Conservation (phyloP, 2,888 invertebrate genomes). For the Cecidostiba fungosa region DNA sequence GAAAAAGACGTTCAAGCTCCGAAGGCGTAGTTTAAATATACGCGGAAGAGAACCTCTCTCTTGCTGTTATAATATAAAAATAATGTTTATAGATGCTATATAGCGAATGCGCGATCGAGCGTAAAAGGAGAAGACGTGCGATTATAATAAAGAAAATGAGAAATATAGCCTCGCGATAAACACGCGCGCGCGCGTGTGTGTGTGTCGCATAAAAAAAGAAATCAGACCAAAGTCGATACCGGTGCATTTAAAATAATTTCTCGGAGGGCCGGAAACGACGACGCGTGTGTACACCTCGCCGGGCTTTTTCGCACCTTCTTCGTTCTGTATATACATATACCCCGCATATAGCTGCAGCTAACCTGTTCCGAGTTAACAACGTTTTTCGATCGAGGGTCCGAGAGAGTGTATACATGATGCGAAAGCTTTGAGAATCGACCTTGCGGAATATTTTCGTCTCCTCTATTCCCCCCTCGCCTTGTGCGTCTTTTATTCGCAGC, state of each 20-base stretch:
- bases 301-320: constrained; percentile 44
- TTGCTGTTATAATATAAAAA: constrained; percentile 32
- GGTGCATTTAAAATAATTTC: not conserved
- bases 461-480: not conserved
- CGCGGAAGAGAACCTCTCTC: constrained; percentile 36
- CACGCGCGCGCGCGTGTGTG: not conserved
- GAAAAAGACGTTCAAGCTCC: constrained; percentile 47
- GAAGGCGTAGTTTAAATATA: constrained; percentile 51
- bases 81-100: constrained; percentile 24
- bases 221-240: not conserved
- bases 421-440: constrained; percentile 42
- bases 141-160: not conserved
- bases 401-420: not conserved
- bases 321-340: not conserved
- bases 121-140: not conserved
- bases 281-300: not conserved
- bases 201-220: not conserved
- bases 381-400: not conserved
- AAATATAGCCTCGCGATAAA: not conserved
- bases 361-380: not conserved
- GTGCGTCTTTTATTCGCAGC: not conserved
- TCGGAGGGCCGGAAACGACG: constrained; percentile 9
- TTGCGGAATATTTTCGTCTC: constrained; percentile 34
- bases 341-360: not conserved
- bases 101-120: not conserved